Conservation (phyloP, 2,797 vertebrate species). For the Gephyroberyx darwinii region DNA sequence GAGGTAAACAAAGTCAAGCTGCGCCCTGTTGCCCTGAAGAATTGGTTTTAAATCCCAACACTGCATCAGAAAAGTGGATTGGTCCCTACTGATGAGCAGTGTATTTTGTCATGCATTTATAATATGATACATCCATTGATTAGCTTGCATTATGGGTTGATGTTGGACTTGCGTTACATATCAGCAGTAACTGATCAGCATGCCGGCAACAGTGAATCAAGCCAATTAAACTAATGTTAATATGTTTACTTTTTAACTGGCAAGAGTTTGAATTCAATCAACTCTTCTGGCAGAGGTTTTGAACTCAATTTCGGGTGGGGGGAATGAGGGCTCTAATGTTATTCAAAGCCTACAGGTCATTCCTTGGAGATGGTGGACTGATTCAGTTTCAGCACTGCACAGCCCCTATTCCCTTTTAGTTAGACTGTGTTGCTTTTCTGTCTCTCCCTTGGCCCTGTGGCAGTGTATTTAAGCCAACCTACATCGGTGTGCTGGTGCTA, state of each 20-base stretch:
- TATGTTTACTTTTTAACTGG: background rate
- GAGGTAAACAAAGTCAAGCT: too few species aligned
- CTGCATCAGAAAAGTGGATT: background rate
- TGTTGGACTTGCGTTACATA: background rate
- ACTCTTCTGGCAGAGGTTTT: slow-evolving; percentile 26
- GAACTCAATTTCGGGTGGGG: slow-evolving; percentile 17
- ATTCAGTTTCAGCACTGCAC: slow-evolving; percentile 58
- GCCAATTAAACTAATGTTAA: background rate
- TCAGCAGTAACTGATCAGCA: background rate
- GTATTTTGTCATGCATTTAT: too few species aligned
- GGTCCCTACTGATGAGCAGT: too few species aligned
- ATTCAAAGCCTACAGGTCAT: slow-evolving; percentile 67
- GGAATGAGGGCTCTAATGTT: slow-evolving; percentile 50
- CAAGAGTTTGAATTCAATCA: background rate
- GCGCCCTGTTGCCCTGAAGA: too few species aligned
- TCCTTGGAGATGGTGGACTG: slow-evolving; percentile 58
- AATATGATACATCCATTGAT: too few species aligned
- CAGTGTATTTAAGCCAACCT: slow-evolving; percentile 72
- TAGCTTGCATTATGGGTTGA: background rate
- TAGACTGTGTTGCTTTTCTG: slow-evolving; percentile 65
- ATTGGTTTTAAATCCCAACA: background rate
- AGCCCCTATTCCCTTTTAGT: slow-evolving; percentile 49
- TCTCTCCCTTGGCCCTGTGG: slow-evolving; percentile 64
- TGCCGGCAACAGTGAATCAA: background rate
- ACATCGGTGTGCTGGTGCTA: slow-evolving; percentile 67